phyloP scores from a whole-genome alignment of 2,113 vertebrate species.

The Rhinogobius similis region DNA sequence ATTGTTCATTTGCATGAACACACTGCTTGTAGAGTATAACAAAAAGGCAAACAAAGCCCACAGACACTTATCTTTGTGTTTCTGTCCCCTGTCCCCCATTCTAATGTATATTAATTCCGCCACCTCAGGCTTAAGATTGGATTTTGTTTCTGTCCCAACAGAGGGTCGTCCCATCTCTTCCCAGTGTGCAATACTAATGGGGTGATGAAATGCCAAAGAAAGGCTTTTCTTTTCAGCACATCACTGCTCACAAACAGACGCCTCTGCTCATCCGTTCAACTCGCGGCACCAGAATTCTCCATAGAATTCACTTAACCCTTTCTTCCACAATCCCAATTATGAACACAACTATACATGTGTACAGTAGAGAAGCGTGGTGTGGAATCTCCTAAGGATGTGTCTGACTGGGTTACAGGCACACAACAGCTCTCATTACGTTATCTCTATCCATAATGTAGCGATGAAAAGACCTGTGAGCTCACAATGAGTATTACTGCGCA shows the following conservation, averaged over 20 bases:
- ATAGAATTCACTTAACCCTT: slow-evolving; percentile 44
- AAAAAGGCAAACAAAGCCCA: slow-evolving; percentile 63
- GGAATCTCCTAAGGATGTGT: slow-evolving; percentile 40
- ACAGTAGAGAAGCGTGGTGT: slow-evolving; percentile 22
- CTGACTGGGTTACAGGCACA: slow-evolving; percentile 37
- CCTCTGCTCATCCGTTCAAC: slow-evolving; percentile 34
- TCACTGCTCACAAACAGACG: slow-evolving; percentile 38
- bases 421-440: slow-evolving; percentile 63
- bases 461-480: slow-evolving; percentile 54
- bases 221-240: slow-evolving; percentile 33
- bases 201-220: slow-evolving; percentile 67
- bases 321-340: slow-evolving; percentile 36
- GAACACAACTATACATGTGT: slow-evolving; percentile 10
- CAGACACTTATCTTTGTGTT: slow-evolving; percentile 48
- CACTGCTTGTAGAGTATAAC: not conserved
- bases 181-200: slow-evolving; percentile 17
- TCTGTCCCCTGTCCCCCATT: slow-evolving; percentile 30
- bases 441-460: slow-evolving; percentile 49
- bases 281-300: slow-evolving; percentile 24
- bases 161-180: slow-evolving; percentile 27
- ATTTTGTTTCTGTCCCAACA: slow-evolving; percentile 47
- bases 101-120: slow-evolving; percentile 63
- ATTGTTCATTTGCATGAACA: not conserved
- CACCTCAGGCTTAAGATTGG: slow-evolving; percentile 55
- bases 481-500: slow-evolving; percentile 38